These are phyloP conservation scores for Hydrotaea diabolus DNA, from an alignment of 2,888 invertebrate species.

Conservation along the genomic window DNA sequence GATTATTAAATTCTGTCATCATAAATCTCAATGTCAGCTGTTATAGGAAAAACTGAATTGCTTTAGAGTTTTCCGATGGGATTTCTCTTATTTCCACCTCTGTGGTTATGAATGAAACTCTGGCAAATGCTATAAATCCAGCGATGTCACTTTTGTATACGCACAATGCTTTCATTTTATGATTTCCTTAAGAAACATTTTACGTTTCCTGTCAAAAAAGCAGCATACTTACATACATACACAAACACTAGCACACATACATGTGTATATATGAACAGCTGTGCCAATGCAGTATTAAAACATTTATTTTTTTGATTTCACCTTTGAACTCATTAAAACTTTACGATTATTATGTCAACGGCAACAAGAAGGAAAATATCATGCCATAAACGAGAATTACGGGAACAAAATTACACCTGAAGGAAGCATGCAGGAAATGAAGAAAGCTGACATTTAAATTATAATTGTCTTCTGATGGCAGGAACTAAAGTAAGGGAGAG, in stretches of 20 bases:
- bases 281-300: neutral
- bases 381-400: too few relatives aligned
- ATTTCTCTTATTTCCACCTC: too few relatives aligned
- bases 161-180: neutral
- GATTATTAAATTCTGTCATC: too few relatives aligned
- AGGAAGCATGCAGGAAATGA: too few relatives aligned
- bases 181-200: neutral
- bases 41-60: too few relatives aligned
- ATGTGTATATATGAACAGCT: neutral
- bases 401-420: too few relatives aligned
- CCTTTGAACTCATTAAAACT: slow-evolving; percentile 46
- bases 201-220: neutral
- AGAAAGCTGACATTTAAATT: too few relatives aligned
- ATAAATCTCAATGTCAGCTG: too few relatives aligned
- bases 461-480: too few relatives aligned
- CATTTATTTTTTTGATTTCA: slow-evolving; percentile 9
- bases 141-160: neutral
- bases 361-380: neutral
- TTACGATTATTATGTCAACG: slow-evolving; percentile 28
- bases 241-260: neutral
- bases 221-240: neutral
- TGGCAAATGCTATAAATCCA: neutral
- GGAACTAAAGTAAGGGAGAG: too few relatives aligned
- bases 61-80: too few relatives aligned
- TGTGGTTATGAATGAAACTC: too few relatives aligned